Percentiles rank a stretch among this genome's conserved stretches.
Evolutionary conservation across 2,113 vertebrate species (phyloP).

Genomic region (Gallinago jamesoni): DNA sequence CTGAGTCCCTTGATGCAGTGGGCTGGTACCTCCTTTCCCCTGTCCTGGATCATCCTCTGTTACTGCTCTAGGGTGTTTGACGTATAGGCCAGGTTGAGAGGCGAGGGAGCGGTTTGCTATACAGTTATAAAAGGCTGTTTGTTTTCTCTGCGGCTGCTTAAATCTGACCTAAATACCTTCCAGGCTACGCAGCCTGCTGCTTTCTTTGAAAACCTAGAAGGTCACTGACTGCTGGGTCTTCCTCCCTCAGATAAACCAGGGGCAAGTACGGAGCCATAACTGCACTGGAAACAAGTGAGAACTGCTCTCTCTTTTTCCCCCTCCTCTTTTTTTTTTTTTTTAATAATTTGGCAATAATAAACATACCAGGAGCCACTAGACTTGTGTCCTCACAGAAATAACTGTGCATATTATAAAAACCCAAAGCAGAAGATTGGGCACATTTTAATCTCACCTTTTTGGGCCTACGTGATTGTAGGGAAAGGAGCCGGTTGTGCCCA

Average conservation of each 20-base stretch:
- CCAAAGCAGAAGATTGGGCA: not conserved
- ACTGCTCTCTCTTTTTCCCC: not conserved
- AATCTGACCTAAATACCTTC: constrained; percentile 29
- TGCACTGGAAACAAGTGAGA: not conserved
- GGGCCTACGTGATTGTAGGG: not conserved
- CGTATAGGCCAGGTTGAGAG: not conserved
- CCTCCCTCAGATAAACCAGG: not conserved
- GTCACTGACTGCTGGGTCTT: not conserved
- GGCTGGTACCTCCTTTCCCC: not conserved
- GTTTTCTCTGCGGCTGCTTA: constrained; percentile 5
- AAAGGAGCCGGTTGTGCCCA: not conserved
- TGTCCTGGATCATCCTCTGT: accelerated
- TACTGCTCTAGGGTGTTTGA: not conserved
- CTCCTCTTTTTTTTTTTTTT: not conserved
- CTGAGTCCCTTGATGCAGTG: not conserved
- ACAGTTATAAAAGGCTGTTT: not conserved
- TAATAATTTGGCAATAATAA: not conserved
- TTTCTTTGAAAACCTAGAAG: constrained; percentile 23
- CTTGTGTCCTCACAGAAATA: not conserved
- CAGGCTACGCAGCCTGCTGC: not conserved
- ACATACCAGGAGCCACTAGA: not conserved
- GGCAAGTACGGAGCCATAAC: not conserved
- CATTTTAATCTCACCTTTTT: not conserved
- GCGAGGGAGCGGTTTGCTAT: not conserved
- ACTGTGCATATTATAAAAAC: not conserved